A percentile compares a stretch with the other conserved stretches of the same genome.
These are phyloP conservation scores for Tiphia femorata DNA, from an alignment of 2,888 invertebrate species.

Conservation along the genomic window DNA sequence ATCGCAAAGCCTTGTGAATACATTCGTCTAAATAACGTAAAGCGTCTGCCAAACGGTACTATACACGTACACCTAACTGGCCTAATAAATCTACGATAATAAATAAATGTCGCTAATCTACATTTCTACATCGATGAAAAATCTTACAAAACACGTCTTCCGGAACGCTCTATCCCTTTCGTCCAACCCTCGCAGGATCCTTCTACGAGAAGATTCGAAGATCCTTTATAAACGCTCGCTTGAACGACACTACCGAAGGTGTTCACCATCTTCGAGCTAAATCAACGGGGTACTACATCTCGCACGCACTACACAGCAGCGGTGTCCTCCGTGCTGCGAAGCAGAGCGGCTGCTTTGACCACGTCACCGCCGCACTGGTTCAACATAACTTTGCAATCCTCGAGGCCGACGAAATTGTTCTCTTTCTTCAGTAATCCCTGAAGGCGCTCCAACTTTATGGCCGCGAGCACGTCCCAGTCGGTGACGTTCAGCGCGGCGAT, in stretches of 20 bases:
- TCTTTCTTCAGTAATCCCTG: constrained; percentile 68
- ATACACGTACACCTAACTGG: no score
- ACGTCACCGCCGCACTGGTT: constrained; percentile 64
- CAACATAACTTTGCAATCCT: constrained; percentile 64
- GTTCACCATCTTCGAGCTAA: not conserved
- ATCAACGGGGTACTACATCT: not conserved
- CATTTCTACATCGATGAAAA: constrained; percentile 8
- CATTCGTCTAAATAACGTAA: constrained; percentile 9
- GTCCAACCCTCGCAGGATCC: not conserved
- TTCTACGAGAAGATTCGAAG: not conserved
- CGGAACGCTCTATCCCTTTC: constrained; percentile 12
- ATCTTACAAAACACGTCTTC: constrained; percentile 8
- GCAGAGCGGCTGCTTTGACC: constrained; percentile 63
- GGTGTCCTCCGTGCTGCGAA: constrained; percentile 62
- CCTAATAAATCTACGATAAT: constrained; percentile 33
- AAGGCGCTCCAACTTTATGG: constrained; percentile 85
- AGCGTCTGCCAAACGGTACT: constrained; percentile 18
- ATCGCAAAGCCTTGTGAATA: not conserved
- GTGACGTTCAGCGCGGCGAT: constrained; percentile 84
- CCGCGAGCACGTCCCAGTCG: constrained; percentile 90
- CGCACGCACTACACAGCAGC: constrained; percentile 56
- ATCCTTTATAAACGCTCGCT: not conserved
- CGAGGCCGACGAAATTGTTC: constrained; percentile 61
- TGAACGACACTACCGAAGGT: not conserved
- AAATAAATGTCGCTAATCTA: constrained; percentile 36